Evolutionary conservation across 1,140 invertebrate species (phyloP).

Genomic region (Drosophila pseudoobscura): DNA sequence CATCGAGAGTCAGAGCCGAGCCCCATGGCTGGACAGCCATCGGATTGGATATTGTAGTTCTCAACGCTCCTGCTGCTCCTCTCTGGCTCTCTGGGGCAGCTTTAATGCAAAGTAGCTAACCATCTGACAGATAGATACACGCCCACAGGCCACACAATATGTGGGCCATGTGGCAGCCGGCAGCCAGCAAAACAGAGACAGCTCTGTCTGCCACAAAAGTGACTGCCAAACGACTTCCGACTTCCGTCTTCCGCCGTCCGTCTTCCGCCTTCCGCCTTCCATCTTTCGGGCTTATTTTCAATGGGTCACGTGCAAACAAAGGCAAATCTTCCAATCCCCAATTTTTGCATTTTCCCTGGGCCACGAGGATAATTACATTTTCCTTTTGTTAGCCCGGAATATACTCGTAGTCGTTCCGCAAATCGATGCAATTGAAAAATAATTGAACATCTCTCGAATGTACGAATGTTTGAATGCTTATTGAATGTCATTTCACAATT

Average conservation of each 20-base stretch:
- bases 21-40: constrained; percentile 12
- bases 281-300: constrained; percentile 13
- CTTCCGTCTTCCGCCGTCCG: background rate
- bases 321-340: constrained; percentile 10
- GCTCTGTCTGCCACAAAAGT: constrained; percentile 12
- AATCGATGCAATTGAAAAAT: constrained; percentile 63
- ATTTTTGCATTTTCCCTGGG: constrained; percentile 7
- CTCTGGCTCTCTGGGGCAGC: constrained; percentile 8
- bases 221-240: constrained; percentile 50
- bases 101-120: constrained; percentile 58
- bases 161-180: background rate
- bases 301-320: constrained; percentile 43
- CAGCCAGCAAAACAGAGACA: background rate
- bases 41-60: constrained; percentile 13
- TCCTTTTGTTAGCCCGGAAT: constrained; percentile 9
- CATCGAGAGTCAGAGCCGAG: constrained; percentile 9
- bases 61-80: constrained; percentile 7
- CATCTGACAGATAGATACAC: constrained; percentile 26
- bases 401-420: constrained; percentile 2
- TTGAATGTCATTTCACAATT: constrained; percentile 57
- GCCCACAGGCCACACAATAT: background rate
- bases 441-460: constrained; percentile 48
- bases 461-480: constrained; percentile 30
- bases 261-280: background rate
- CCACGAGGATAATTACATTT: constrained; percentile 39